Percentiles rank a stretch among this genome's conserved stretches.
Conservation (phyloP, 2,113 vertebrate genomes). For the Halcyon malimbica region DNA sequence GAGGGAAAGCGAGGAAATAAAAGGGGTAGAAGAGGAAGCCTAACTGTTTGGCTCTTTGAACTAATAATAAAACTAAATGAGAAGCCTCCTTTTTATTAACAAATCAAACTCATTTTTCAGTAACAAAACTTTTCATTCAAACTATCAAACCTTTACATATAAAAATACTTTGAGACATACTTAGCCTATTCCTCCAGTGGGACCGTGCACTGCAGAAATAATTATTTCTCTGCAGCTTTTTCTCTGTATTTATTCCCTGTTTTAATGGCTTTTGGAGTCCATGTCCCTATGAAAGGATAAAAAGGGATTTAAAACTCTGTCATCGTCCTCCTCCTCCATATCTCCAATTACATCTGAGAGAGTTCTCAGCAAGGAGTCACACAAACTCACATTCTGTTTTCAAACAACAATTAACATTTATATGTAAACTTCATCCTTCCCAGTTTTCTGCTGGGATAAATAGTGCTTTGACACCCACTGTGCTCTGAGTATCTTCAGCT, state of each 20-base stretch:
- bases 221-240: not conserved
- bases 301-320: not conserved
- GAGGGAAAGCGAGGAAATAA: not conserved
- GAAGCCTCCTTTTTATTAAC: not conserved
- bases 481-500: not conserved
- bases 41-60: not conserved
- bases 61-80: conserved; percentile 12
- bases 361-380: not conserved
- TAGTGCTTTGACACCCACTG: rapidly evolving
- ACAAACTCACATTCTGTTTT: not conserved
- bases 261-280: not conserved
- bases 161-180: not conserved
- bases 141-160: not conserved
- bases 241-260: not conserved
- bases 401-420: not conserved
- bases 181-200: not conserved
- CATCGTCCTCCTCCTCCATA: not conserved
- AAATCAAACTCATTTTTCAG: conserved; percentile 14
- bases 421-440: not conserved
- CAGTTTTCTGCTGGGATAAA: not conserved
- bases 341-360: not conserved
- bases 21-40: not conserved
- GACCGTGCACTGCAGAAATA: not conserved
- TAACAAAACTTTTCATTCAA: not conserved
- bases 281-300: not conserved